Conservation (phyloP, 2,888 invertebrate species). For the Eristalinus sepulchralis region DNA sequence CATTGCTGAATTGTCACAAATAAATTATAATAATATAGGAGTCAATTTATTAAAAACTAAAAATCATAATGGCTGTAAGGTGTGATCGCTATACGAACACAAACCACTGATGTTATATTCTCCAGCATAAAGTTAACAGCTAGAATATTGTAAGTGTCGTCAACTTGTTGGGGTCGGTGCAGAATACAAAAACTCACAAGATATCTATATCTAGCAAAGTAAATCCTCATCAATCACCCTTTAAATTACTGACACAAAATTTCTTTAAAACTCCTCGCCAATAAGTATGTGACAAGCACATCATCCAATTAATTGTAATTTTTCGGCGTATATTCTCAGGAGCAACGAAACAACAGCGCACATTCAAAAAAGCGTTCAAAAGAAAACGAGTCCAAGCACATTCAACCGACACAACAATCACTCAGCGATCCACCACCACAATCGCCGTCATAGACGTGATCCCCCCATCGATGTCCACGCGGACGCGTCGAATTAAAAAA, state of each 20-base stretch:
- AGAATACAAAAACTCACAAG: no score
- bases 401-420: neutral
- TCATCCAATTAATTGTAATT: neutral
- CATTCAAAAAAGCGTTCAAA: neutral
- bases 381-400: neutral
- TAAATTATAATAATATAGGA: no score
- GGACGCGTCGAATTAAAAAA: neutral
- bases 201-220: no score
- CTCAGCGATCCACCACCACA: neutral
- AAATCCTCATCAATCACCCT: neutral
- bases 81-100: no score
- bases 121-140: no score
- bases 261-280: conserved; percentile 23
- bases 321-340: conserved; percentile 60
- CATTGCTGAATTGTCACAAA: no score
- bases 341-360: conserved; percentile 8
- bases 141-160: no score
- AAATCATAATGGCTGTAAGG: no score
- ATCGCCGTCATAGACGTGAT: neutral
- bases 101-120: no score
- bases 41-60: no score
- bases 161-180: no score
- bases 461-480: neutral
- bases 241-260: no score
- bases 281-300: conserved; percentile 36